phyloP scores from a whole-genome alignment of 2,888 invertebrate genomes.

The Bellardia pandia region DNA sequence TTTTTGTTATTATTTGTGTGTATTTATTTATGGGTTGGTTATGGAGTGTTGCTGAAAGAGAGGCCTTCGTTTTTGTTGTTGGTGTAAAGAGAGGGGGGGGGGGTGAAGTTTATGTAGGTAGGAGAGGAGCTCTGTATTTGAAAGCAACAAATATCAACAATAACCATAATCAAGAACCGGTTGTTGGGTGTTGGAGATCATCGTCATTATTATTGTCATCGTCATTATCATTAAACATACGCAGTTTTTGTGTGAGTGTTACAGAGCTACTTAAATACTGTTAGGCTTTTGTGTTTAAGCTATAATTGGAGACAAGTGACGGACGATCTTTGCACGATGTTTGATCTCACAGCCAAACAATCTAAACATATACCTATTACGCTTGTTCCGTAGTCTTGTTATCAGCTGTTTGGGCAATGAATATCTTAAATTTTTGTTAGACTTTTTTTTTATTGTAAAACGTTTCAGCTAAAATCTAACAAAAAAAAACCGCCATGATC shows the following conservation, averaged over 20 bases:
- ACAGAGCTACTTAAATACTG: conserved; percentile 9
- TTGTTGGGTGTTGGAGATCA: conserved; percentile 71
- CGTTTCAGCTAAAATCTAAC: no score
- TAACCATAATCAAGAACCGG: conserved; percentile 68
- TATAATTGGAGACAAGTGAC: neutral
- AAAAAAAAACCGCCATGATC: conserved; percentile 26
- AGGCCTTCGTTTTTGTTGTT: conserved; percentile 4
- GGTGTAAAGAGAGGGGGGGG: neutral
- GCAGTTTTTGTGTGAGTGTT: conserved; percentile 37
- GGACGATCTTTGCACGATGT: no score
- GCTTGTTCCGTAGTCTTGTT: no score
- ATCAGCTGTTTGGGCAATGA: no score
- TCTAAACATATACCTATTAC: no score
- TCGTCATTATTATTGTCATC: conserved; percentile 17
- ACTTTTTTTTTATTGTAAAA: no score
- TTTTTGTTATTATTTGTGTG: conserved; percentile 20
- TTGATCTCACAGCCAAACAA: no score
- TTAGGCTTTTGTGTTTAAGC: conserved; percentile 7
- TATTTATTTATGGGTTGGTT: conserved; percentile 30
- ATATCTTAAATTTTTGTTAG: no score
- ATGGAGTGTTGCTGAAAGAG: conserved; percentile 7
- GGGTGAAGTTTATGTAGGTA: neutral
- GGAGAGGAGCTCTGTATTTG: neutral
- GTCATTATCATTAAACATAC: conserved; percentile 46
- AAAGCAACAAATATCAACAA: conserved; percentile 36